These are phyloP conservation scores for Geotrupes spiniger DNA, from an alignment of 2,888 invertebrate genomes.

Conservation along the genomic window DNA sequence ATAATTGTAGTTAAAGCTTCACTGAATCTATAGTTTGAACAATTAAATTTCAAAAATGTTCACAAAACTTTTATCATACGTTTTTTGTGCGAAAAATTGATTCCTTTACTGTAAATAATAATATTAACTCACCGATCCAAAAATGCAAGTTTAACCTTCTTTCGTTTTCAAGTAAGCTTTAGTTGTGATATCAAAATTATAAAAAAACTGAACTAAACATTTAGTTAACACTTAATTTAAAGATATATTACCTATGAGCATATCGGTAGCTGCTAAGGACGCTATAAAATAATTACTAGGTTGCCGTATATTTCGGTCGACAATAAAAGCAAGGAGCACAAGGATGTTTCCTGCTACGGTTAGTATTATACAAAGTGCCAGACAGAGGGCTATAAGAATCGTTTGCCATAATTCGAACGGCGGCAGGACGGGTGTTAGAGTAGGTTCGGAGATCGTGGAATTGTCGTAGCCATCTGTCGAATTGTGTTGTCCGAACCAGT, in stretches of 20 bases:
- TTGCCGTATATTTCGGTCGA: constrained; percentile 89
- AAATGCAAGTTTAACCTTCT: too few relatives aligned
- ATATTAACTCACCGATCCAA: too few relatives aligned
- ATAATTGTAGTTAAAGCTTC: too few relatives aligned
- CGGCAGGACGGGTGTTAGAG: constrained; percentile 61
- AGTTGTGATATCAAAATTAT: too few relatives aligned
- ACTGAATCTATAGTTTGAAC: too few relatives aligned
- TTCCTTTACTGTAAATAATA: too few relatives aligned
- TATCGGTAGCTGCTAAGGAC: constrained; percentile 94
- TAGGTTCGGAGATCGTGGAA: constrained; percentile 31
- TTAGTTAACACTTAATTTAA: too few relatives aligned
- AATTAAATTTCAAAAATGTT: too few relatives aligned
- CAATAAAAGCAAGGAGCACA: constrained; percentile 90
- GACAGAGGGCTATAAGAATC: constrained; percentile 80
- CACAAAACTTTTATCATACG: too few relatives aligned
- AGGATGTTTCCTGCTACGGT: constrained; percentile 95
- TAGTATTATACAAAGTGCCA: constrained; percentile 84
- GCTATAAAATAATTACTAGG: constrained; percentile 99
- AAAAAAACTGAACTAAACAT: too few relatives aligned
- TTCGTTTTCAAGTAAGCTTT: too few relatives aligned
- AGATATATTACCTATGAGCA: constrained; percentile 82
- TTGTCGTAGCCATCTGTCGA: constrained; percentile 24
- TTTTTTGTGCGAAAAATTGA: too few relatives aligned
- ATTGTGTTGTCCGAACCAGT: constrained; percentile 24
- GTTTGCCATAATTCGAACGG: constrained; percentile 91